Percentiles rank a stretch among this genome's conserved stretches.
phyloP scores from a whole-genome alignment of 2,113 vertebrate genomes.

The Cyprinus carpio region DNA sequence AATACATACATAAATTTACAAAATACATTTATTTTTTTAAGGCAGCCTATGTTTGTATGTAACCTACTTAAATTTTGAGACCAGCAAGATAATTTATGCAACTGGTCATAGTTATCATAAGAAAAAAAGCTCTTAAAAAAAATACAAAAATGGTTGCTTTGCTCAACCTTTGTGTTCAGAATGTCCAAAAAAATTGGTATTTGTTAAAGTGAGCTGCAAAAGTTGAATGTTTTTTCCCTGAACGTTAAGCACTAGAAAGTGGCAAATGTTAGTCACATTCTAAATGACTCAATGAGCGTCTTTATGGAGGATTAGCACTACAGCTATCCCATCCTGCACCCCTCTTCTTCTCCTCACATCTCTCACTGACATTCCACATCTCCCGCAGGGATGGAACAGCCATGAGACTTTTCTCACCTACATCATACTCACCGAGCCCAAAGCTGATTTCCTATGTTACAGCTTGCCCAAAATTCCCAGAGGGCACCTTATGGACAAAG shows the following conservation, averaged over 20 bases:
- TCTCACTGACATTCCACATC: constrained; percentile 60
- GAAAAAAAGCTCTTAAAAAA: not conserved
- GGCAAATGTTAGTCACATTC: constrained; percentile 27
- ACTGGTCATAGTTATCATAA: not conserved
- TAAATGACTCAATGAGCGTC: constrained; percentile 61
- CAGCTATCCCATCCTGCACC: constrained; percentile 46
- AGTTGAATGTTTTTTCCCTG: not conserved
- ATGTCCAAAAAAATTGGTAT: not conserved
- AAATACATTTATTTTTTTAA: not conserved
- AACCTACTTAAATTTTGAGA: too few relatives aligned
- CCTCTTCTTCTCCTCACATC: constrained; percentile 44
- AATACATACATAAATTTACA: not conserved
- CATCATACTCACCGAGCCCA: constrained; percentile 50
- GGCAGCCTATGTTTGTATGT: too few relatives aligned
- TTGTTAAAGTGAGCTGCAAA: not conserved
- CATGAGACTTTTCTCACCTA: constrained; percentile 69
- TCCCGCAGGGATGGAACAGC: constrained; percentile 47
- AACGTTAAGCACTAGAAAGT: not conserved
- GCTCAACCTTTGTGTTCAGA: not conserved
- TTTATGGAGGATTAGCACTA: constrained; percentile 67
- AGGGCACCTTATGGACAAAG: constrained; percentile 2
- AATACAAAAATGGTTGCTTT: too few relatives aligned
- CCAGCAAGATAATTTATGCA: too few relatives aligned
- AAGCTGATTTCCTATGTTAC: constrained; percentile 38
- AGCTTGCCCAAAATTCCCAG: not conserved